A percentile compares a stretch with the other conserved stretches of the same genome.
These are phyloP conservation scores for Crenuchus spilurus DNA, from an alignment of 2,797 vertebrate genomes.

Conservation along the genomic window DNA sequence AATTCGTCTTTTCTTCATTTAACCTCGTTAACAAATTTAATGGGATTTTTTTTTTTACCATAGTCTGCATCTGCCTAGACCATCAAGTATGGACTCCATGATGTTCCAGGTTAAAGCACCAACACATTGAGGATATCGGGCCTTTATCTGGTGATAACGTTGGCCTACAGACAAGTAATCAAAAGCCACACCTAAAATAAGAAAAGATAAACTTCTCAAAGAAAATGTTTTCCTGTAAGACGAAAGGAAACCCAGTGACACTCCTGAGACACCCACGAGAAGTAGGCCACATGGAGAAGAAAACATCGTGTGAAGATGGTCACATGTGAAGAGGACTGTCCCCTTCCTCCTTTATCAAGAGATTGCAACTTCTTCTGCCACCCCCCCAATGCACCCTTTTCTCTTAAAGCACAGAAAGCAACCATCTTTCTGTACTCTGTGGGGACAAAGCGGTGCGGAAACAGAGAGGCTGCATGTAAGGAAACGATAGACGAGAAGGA, in stretches of 20 bases:
- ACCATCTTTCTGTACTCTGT: slow-evolving; percentile 54
- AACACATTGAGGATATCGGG: not conserved
- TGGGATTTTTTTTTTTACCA: not conserved
- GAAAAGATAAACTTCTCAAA: not conserved
- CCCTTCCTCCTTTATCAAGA: slow-evolving; percentile 14
- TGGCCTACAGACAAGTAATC: not conserved
- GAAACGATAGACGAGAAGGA: slow-evolving; percentile 53
- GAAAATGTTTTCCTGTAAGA: slow-evolving; percentile 12
- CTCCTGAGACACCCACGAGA: not conserved
- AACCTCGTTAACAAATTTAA: too few relatives aligned
- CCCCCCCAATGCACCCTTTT: not conserved
- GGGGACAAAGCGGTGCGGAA: slow-evolving; percentile 50
- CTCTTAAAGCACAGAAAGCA: slow-evolving; percentile 24
- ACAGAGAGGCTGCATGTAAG: slow-evolving; percentile 39
- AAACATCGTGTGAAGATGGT: not conserved
- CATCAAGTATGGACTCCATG: not conserved
- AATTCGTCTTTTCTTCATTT: not conserved
- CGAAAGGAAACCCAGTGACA: not conserved
- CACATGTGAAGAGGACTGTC: not conserved
- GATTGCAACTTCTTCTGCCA: slow-evolving; percentile 20
- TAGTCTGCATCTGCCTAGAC: not conserved
- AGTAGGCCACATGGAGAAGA: slow-evolving; percentile 14
- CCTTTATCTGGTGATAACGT: not conserved
- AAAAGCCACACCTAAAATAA: not conserved
- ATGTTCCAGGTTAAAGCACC: too few relatives aligned